Conservation (phyloP, 2,888 invertebrate species). For the Calephelis perditalis region DNA sequence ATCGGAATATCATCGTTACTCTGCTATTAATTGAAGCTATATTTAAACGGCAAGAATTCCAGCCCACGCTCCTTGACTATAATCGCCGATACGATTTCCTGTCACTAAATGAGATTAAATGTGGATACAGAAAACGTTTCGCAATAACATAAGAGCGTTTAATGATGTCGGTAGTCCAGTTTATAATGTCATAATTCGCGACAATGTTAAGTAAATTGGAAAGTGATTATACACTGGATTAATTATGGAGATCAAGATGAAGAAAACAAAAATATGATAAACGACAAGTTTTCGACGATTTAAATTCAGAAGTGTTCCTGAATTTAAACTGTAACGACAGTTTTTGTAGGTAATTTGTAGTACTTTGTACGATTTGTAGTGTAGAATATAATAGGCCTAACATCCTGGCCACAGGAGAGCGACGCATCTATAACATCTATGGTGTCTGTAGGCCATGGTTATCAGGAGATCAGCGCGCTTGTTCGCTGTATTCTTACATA, state of each 20-base stretch:
- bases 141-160: conserved; percentile 56
- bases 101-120: conserved; percentile 67
- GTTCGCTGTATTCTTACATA: no score
- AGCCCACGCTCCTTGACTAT: conserved; percentile 41
- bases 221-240: conserved; percentile 5
- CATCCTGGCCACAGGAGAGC: no score
- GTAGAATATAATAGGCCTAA: no score
- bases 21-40: conserved; percentile 25
- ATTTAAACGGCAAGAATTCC: conserved; percentile 23
- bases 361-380: no score
- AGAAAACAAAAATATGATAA: no score
- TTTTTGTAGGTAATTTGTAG: no score
- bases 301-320: no score
- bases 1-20: conserved; percentile 30
- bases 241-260: background rate
- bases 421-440: no score
- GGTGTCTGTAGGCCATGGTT: no score
- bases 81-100: conserved; percentile 54
- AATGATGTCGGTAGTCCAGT: conserved; percentile 40
- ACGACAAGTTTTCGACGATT: no score
- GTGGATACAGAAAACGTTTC: conserved; percentile 43
- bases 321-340: no score
- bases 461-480: no score
- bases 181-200: conserved; percentile 33
- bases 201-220: conserved; percentile 20